Base-by-base conservation (phyloP, 2,888 invertebrate genomes). In the Napeogenes inachia region DNA sequence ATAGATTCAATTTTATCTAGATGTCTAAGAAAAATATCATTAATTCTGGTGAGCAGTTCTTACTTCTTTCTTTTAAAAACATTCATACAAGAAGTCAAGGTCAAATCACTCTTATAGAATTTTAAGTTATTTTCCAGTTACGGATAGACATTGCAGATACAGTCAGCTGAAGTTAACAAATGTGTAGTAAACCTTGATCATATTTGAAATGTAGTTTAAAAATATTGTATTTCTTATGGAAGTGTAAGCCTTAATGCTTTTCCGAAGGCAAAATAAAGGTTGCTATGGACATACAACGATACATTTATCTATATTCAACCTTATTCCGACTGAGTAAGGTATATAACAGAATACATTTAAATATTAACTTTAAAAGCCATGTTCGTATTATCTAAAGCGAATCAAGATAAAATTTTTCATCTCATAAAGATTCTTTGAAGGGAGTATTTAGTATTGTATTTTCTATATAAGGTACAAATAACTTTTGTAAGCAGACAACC, bases 401-500 rank as follows among this genome's bases (percentile, higher is more conserved):
- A 66, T 63, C 66, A 63, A 63, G 61, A 66, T 66, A 54, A 63
- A 47, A 63, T 63, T 63, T 63, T 63, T 63, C 63, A 57, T 55
- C 57, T 54, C 54, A 54, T 57, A 62, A 56, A 60, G 54, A 60
- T 57, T 57, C 59, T 54, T 45, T 33, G 21, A 54, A 42, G 55
- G 57, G 61, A 60, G 55, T 60, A 65, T 67, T 67, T 63, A 60
- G 63, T 66, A 60, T 63, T 57, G 59, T 62, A 63, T 50, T 68
- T 67, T 66, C 67, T 65, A 69, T 70, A 65, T 62, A 67, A 59
- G 64, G 61, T 62, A 64, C 64, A 64, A 63, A 66, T 63, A 65
- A 59, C 68, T 67, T 67, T 71, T 71, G 72, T 70, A 66, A 69
- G 61, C 63, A 69, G 72, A 73, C 74, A 74, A 72, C 66, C 67